Conservation (phyloP, 2,797 vertebrate genomes). For the Bovichtus variegatus region DNA sequence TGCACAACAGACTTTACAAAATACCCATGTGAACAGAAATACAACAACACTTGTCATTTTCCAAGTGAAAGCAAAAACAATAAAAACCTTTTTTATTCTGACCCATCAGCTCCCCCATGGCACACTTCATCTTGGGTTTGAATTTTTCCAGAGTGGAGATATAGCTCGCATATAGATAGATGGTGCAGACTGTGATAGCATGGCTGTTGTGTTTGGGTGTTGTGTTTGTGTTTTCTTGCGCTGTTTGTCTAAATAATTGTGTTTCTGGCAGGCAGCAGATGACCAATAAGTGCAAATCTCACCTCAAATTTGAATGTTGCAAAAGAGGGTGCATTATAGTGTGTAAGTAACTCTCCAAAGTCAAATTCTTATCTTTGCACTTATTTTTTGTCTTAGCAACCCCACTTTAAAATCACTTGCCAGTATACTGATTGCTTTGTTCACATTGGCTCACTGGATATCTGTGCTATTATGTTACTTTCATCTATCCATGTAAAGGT, state of each 20-base stretch:
- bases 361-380: constrained; percentile 15
- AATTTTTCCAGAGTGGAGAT: background rate
- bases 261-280: constrained; percentile 24
- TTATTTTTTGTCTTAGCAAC: constrained; percentile 6
- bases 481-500: background rate
- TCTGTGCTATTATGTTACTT: background rate
- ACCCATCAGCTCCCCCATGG: background rate
- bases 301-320: constrained; percentile 31
- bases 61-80: background rate
- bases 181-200: background rate
- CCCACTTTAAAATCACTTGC: background rate
- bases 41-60: background rate
- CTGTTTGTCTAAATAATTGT: constrained; percentile 27
- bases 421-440: background rate
- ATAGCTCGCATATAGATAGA: background rate
- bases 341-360: constrained; percentile 50
- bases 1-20: background rate
- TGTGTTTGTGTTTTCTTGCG: constrained; percentile 15
- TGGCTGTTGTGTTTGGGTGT: too few relatives aligned
- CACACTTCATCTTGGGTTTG: background rate
- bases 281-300: constrained; percentile 30
- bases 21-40: background rate
- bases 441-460: constrained; percentile 1
- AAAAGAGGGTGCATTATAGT: constrained; percentile 29
- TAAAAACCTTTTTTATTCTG: background rate